Evolutionary conservation across 2,888 invertebrate genomes (phyloP).

Genomic region (Pachliopta kotzebuea): DNA sequence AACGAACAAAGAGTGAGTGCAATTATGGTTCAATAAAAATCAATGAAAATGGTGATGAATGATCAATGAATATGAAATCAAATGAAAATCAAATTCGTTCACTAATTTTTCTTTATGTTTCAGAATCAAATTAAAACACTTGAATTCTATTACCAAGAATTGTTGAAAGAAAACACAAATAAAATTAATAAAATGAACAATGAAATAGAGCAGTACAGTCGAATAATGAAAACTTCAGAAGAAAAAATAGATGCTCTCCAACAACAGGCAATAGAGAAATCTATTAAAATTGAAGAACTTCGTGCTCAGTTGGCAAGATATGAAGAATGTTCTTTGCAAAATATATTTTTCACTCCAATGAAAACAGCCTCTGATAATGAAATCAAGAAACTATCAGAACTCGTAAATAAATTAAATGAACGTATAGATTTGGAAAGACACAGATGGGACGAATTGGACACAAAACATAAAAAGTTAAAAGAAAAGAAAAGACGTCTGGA

Average conservation of each 20-base stretch:
- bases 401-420: slow-evolving; percentile 78
- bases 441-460: slow-evolving; percentile 80
- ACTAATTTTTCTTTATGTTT: slow-evolving; percentile 10
- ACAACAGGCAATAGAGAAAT: slow-evolving; percentile 69
- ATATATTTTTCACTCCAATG: slow-evolving; percentile 74
- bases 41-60: neutral
- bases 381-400: slow-evolving; percentile 79
- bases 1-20: slow-evolving; percentile 79
- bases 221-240: slow-evolving; percentile 69
- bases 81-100: neutral
- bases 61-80: too few relatives aligned
- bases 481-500: slow-evolving; percentile 71
- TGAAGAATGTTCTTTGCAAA: slow-evolving; percentile 72
- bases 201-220: slow-evolving; percentile 64
- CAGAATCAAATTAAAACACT: slow-evolving; percentile 74
- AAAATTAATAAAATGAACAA: slow-evolving; percentile 72
- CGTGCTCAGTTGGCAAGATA: slow-evolving; percentile 66
- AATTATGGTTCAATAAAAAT: neutral
- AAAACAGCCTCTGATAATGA: slow-evolving; percentile 82
- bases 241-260: slow-evolving; percentile 73
- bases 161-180: slow-evolving; percentile 67
- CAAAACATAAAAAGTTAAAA: slow-evolving; percentile 75
- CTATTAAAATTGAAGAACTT: slow-evolving; percentile 69
- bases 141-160: slow-evolving; percentile 71
- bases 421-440: slow-evolving; percentile 81